Conservation (phyloP, 2,888 invertebrate species). For the Physocephala rufipes region DNA sequence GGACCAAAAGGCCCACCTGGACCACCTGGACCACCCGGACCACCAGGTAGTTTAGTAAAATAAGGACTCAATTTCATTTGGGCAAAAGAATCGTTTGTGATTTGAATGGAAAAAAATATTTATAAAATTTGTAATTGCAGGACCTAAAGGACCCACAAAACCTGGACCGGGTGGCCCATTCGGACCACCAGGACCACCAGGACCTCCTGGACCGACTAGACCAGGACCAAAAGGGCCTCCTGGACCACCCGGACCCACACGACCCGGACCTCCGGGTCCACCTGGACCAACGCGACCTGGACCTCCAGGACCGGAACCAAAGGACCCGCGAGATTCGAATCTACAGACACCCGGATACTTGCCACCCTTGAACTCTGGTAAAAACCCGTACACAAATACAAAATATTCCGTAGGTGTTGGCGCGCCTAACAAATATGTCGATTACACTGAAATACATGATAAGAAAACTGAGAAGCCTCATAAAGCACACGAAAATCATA, state of each 20-base stretch:
- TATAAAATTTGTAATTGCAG: conserved; percentile 21
- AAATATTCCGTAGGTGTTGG: conserved; percentile 4
- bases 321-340: conserved; percentile 46
- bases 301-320: conserved; percentile 63
- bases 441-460: conserved; percentile 22
- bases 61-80: not conserved
- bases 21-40: conserved; percentile 57
- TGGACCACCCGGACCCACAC: conserved; percentile 59
- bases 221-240: conserved; percentile 51
- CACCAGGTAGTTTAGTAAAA: conserved; percentile 50
- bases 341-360: conserved; percentile 40
- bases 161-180: conserved; percentile 50
- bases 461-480: conserved; percentile 44
- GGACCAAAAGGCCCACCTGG: conserved; percentile 50
- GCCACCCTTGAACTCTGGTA: conserved; percentile 59
- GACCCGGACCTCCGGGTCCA: conserved; percentile 60
- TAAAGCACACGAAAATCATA: conserved; percentile 31
- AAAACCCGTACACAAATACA: conserved; percentile 1
- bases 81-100: not conserved
- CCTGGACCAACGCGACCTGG: conserved; percentile 65
- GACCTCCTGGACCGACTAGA: conserved; percentile 52
- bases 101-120: too few species aligned
- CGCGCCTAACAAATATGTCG: not conserved
- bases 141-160: conserved; percentile 58
- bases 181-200: conserved; percentile 39